Evolutionary conservation across 2,888 invertebrate genomes (phyloP), one percentile per base, ranked within the genome.

Genomic region (Petrolisthes manimaculis): DNA sequence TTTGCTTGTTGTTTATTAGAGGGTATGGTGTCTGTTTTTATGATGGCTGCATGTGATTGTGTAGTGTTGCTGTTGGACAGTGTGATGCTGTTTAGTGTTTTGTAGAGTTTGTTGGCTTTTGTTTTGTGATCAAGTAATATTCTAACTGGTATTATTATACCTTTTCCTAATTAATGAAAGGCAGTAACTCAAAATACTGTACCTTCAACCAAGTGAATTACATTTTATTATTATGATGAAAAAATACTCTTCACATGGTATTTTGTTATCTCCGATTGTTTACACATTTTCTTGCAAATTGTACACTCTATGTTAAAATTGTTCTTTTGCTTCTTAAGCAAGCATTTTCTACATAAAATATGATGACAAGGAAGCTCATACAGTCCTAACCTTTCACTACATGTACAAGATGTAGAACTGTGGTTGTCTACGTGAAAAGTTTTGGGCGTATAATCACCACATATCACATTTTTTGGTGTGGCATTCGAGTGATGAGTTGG

Each of bases 181-280:
- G 37, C 2, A 37, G 37, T 37, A 37, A 37, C 37, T 37, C 37
- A 12, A 75, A 37, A 37, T 75, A n/a, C n/a, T n/a, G n/a, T n/a
- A 14, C 9, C 75, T 4, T 2, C 75, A 18, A 54, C 55, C 5
- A 18, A 84, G n/a, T 55, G 55, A 74, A 5, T 14, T 14, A 61
- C 8, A 24, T n/a, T 21, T 55, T 51, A 54, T 24, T 3, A 54
- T 53, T n/a, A 80, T n/a, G 79, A 69, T 55, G 79, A 84, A 81
- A 84, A 88, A 37, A 88, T 81, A 54, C 88, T 88, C 81, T 88
- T 84, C n/a, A 51, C 56, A 75, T 88, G 88, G 80, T 84, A 81
- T 53, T 77, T 84, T 21, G 71, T 21, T 61, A 88, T 80, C 18
- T 74, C 61, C 24, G 81, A 81, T 74, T 54, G 74, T 67, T 84